Evolutionary conservation across 2,113 vertebrate genomes (phyloP).

Genomic region (Acanthochromis polyacanthus): DNA sequence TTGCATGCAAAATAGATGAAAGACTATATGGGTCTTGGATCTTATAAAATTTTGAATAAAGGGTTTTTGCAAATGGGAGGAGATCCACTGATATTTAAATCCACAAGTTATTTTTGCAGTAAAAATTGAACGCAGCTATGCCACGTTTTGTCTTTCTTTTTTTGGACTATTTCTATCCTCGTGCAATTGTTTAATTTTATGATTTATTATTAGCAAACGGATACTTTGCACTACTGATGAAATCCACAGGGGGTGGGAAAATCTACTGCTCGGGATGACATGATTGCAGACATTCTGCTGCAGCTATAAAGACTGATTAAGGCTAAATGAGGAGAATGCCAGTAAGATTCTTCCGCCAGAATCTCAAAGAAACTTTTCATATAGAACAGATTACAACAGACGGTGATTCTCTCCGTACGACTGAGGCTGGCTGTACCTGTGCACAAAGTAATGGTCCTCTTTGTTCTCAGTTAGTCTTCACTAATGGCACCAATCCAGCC

Average conservation of each 20-base stretch:
- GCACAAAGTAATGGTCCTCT: slow-evolving; percentile 44
- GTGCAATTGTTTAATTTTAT: no score
- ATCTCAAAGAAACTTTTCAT: no score
- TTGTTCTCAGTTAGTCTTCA: slow-evolving; percentile 44
- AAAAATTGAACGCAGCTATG: background rate
- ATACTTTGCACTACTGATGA: no score
- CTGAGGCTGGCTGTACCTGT: slow-evolving; percentile 22
- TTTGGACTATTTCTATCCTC: no score
- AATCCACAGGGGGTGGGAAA: background rate
- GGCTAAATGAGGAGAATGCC: background rate
- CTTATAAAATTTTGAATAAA: no score
- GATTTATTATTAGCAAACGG: no score
- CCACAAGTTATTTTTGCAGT: background rate
- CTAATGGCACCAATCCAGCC: slow-evolving; percentile 63
- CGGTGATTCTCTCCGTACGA: slow-evolving; percentile 1
- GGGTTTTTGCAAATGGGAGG: no score
- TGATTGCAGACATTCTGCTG: background rate
- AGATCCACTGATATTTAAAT: no score
- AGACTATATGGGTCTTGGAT: no score
- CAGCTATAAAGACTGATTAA: background rate
- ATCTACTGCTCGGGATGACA: background rate
- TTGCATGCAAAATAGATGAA: background rate
- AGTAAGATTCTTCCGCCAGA: no score
- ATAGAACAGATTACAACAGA: no score
- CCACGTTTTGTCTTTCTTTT: no score